These are phyloP conservation scores for Oryzias javanicus DNA, from an alignment of 2,113 vertebrate genomes.

Conservation along the genomic window DNA sequence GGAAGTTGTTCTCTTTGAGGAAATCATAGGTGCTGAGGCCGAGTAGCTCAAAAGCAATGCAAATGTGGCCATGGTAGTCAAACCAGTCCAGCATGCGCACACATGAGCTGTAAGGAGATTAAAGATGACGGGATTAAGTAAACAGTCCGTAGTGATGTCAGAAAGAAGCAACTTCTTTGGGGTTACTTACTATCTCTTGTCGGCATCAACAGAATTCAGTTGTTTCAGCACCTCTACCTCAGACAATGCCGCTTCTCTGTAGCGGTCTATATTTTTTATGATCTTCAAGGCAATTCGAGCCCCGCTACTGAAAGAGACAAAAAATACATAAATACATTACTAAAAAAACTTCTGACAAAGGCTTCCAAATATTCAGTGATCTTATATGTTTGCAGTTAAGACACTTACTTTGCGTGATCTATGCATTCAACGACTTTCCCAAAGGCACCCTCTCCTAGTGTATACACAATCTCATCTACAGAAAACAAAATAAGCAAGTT, in stretches of 20 bases:
- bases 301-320: constrained; percentile 69
- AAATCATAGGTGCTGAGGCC: constrained; percentile 97
- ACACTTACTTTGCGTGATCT: constrained; percentile 84
- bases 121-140: background rate
- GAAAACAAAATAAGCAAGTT: constrained; percentile 76
- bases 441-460: constrained; percentile 98
- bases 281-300: constrained; percentile 95
- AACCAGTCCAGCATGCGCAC: constrained; percentile 97
- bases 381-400: no score
- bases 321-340: background rate
- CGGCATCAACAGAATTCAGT: constrained; percentile 86
- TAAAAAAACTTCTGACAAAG: background rate
- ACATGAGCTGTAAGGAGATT: constrained; percentile 80
- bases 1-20: constrained; percentile 95
- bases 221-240: constrained; percentile 94
- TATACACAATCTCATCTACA: constrained; percentile 96
- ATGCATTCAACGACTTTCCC: constrained; percentile 97
- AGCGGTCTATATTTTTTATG: constrained; percentile 96
- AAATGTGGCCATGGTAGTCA: constrained; percentile 93
- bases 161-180: no score
- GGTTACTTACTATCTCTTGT: constrained; percentile 74
- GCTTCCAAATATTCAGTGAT: background rate
- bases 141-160: background rate
- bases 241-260: constrained; percentile 92
- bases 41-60: constrained; percentile 93